These are phyloP conservation scores for Rostratula benghalensis DNA, from an alignment of 2,113 vertebrate genomes.

Conservation along the genomic window DNA sequence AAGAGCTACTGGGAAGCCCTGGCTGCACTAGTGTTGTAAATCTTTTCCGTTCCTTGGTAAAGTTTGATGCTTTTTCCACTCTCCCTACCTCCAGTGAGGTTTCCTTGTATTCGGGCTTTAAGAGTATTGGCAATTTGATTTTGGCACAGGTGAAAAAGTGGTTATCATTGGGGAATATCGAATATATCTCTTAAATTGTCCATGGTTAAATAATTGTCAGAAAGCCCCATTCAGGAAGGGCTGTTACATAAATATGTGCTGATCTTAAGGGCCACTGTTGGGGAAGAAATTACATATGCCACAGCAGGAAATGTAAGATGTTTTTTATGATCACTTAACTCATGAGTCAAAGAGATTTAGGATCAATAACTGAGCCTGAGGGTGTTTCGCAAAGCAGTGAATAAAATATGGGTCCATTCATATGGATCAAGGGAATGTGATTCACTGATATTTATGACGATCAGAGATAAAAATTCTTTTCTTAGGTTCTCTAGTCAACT, in stretches of 20 bases:
- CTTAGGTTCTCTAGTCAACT: background rate
- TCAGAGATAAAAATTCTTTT: background rate
- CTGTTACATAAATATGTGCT: background rate
- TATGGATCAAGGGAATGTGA: background rate
- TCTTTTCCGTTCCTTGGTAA: background rate
- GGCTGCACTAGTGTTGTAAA: background rate
- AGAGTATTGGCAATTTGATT: background rate
- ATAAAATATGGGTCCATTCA: background rate
- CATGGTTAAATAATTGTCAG: background rate
- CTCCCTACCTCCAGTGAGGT: background rate
- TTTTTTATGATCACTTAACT: background rate
- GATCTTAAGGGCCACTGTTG: background rate
- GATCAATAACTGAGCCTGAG: background rate
- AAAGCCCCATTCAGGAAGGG: background rate
- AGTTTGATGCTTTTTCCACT: background rate
- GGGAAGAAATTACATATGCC: background rate
- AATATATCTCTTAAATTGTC: background rate
- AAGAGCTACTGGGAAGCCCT: background rate
- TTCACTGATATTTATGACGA: background rate
- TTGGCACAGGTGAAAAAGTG: background rate
- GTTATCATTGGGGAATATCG: background rate
- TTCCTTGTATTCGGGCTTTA: background rate
- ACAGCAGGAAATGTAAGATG: background rate
- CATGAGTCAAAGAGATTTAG: background rate
- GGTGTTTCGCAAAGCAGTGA: background rate